Base-by-base conservation (phyloP, 2,888 invertebrate species). In the Thysanoteuthis rhombus region DNA sequence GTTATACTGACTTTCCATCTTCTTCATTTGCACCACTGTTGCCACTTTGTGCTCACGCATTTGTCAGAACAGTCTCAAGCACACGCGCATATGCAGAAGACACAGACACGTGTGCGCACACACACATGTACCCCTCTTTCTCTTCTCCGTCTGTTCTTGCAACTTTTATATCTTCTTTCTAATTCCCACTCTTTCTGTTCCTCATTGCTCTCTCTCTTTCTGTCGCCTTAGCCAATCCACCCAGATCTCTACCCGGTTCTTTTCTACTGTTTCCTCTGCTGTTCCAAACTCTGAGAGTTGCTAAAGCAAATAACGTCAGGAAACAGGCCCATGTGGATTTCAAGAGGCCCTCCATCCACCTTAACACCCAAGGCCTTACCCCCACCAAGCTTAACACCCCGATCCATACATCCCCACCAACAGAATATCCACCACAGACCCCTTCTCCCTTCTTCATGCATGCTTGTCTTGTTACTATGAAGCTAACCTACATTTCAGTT, bases 261-360 rank as follows among this genome's bases (percentile, higher is more conserved):
- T n/a, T 75, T n/a, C 75, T 75, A 1, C n/a, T 12, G 10, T n/a
- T 36, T 75, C 75, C 75, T 75, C n/a, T 36, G 75, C 36, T 75
- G 75, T 75, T 36, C 75, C 75, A 75, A n/a, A 36, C 75, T 75
- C 75, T n/a, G n/a, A 75, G 75, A 75, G 75, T 36, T n/a, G n/a
- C 75, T 75, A 75, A 75, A 36, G 36, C 75, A 75, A 75, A 75
- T 75, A 75, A 36, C 75, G 36, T 36, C 75, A 75, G 75, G 75
- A 75, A 75, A n/a, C 75, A n/a, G n/a, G n/a, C 75, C 75, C 75
- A 75, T 75, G 75, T 75, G 75, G 75, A 75, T 75, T 75, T 75
- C n/a, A n/a, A 75, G 19, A 75, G 36, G 75, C n/a, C 75, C n/a
- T 36, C 16, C 75, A n/a, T 36, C n/a, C 75, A 16, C 12, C 75